phyloP scores from a whole-genome alignment of 2,888 invertebrate species.

The Eueremaeus valkanovi region DNA sequence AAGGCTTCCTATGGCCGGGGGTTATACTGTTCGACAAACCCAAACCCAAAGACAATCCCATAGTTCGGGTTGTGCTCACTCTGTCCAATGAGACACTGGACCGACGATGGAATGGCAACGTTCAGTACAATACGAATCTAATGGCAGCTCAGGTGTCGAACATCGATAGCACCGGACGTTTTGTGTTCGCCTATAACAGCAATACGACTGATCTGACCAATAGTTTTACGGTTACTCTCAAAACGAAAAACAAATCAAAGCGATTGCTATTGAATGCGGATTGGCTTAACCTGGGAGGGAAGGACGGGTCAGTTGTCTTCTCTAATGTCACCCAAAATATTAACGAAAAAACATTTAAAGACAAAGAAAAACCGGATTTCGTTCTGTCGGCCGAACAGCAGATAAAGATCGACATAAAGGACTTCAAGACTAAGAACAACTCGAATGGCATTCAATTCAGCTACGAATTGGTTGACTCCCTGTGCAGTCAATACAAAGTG shows the following conservation, averaged over 20 bases:
- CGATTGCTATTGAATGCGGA: not conserved
- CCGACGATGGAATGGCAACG: not conserved
- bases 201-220: not conserved
- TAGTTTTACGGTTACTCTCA: not conserved
- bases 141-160: not conserved
- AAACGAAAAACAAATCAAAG: not conserved
- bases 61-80: not conserved
- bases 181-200: not conserved
- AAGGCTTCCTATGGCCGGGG: slow-evolving; percentile 6
- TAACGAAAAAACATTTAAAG: not conserved
- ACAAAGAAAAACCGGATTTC: not conserved
- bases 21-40: not conserved
- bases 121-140: not conserved
- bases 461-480: slow-evolving; percentile 17
- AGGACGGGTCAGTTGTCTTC: not conserved
- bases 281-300: not conserved
- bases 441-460: not conserved
- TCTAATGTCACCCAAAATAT: not conserved
- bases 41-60: not conserved
- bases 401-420: not conserved
- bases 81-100: not conserved
- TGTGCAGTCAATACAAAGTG: not conserved
- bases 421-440: not conserved
- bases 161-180: slow-evolving; percentile 8
- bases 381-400: not conserved